Percentiles rank a stretch among this genome's conserved stretches.
Evolutionary conservation across 2,888 invertebrate genomes (phyloP).

Genomic region (Slavum lentiscoides): DNA sequence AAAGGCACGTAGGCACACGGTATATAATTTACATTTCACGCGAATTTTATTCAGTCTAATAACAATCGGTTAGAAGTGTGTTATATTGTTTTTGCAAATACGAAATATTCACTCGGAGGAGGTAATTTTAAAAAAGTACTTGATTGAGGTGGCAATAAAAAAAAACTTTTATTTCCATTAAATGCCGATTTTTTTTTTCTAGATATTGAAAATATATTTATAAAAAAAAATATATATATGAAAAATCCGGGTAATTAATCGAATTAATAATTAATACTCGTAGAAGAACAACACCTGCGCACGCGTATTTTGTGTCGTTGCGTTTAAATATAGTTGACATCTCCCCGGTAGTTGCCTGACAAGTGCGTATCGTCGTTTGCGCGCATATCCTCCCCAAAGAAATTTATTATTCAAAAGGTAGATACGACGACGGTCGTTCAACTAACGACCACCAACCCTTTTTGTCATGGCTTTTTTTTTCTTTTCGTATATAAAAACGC

Average conservation of each 20-base stretch:
- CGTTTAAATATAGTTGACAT: not conserved
- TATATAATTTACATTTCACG: not conserved
- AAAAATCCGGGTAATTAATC: no score
- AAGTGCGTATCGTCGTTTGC: not conserved
- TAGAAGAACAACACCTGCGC: no score
- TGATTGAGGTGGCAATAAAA: no score
- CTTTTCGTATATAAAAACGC: not conserved
- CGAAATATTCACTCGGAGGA: not conserved
- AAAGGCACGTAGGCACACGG: no score
- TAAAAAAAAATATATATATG: no score
- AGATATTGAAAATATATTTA: no score
- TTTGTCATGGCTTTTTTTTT: not conserved
- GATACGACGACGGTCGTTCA: slow-evolving; percentile 8
- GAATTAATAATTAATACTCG: no score
- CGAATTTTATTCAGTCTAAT: not conserved
- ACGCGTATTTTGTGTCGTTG: no score
- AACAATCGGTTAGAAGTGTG: not conserved
- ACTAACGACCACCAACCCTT: slow-evolving; percentile 1
- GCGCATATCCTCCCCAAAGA: slow-evolving; percentile 12
- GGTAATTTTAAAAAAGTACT: no score
- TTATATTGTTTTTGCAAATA: not conserved
- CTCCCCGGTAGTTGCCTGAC: not conserved
- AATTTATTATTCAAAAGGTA: slow-evolving; percentile 41
- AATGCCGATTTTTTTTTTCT: no score
- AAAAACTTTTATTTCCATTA: no score